These are phyloP conservation scores for Pyrrhura leucotis DNA, from an alignment of 2,797 vertebrate species.

Conservation along the genomic window DNA sequence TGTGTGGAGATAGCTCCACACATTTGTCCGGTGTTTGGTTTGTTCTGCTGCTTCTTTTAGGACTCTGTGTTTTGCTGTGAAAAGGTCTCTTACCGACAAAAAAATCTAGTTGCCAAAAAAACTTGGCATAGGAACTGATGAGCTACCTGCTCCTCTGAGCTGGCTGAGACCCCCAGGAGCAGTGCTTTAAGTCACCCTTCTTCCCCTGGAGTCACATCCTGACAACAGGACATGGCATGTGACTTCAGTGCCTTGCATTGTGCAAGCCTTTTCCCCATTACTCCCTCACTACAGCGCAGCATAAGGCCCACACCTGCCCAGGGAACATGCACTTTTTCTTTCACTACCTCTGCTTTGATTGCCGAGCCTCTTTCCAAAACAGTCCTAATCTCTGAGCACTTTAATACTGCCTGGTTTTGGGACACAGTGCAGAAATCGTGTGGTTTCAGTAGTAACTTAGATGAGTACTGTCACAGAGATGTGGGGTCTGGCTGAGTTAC, in stretches of 20 bases:
- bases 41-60: not conserved
- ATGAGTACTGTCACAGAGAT: rapidly evolving
- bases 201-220: not conserved
- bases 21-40: not conserved
- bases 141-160: not conserved
- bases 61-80: not conserved
- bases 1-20: not conserved
- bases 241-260: rapidly evolving
- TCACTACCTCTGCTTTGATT: not conserved
- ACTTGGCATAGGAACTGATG: not conserved
- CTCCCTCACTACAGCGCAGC: not conserved
- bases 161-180: not conserved
- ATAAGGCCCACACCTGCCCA: not conserved
- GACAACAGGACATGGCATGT: not conserved
- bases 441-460: not conserved
- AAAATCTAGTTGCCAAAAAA: not conserved
- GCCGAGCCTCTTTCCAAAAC: not conserved
- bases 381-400: not conserved
- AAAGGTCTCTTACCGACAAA: not conserved
- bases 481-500: not conserved
- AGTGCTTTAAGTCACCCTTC: not conserved
- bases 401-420: not conserved
- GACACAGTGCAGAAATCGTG: not conserved
- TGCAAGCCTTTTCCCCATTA: not conserved
- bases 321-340: not conserved